Evolutionary conservation across 2,888 invertebrate genomes (phyloP), one percentile per base, ranked within the genome.

Genomic region (Ctena decussata): DNA sequence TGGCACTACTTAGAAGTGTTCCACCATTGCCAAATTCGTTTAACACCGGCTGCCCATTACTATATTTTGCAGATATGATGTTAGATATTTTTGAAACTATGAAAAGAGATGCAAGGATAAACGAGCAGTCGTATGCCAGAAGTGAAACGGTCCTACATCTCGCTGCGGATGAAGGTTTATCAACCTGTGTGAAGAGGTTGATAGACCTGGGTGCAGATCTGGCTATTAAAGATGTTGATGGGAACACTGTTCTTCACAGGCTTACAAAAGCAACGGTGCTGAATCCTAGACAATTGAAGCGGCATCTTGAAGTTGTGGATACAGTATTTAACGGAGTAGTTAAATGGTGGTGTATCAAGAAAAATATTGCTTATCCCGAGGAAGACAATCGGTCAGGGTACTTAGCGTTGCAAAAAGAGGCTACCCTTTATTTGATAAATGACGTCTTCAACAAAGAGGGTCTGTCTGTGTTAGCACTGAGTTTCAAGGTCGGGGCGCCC

Each of bases 201-300:
- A 83, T 92, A 21, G 81, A 80, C 1, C 85, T 91, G 32, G 91
- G 90, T 32, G 91, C 90, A 0, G 91, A 91, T 74, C 83, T 95
- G 21, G 79, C 92, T 0, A 37, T 87, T 6, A 86, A 90, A 77
- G 93, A 94, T 72, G 41, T 78, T 0, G 76, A 92, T 1, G 95
- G 95, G 3, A 91, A 95, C 85, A 94, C 94, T 0, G 91, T 93
- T 0, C 90, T 95, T 0, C 95, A 95, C 75, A 77, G 86, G 30
- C 78, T 95, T 35, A 90, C 92, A 2, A 69, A 85, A 27, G 81
- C 91, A 27, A 89, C 91, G 0, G 90, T 91, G 0, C 73, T 80
- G 15, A 86, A 92, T 35, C 86, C 83, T 24, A 79, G 65, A 3
- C 86, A 87, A 15, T 18, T 32, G 0, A 73, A 84, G 0, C 69